Percentiles rank a stretch among this genome's conserved stretches.
phyloP scores from a whole-genome alignment of 2,888 invertebrate species.

The Stenurella melanura region DNA sequence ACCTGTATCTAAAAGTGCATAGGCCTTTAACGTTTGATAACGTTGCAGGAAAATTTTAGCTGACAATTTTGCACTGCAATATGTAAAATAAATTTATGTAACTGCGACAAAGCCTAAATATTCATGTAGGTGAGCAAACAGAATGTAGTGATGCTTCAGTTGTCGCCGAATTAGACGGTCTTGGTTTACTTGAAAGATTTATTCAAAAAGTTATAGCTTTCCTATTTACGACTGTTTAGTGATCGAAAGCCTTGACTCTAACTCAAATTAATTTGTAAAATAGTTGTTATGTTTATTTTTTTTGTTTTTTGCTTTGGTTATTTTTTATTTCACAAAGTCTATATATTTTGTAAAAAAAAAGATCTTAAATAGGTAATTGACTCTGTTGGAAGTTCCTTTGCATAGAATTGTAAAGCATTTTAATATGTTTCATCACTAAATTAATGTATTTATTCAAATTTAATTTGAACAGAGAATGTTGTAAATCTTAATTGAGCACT shows the following conservation, averaged over 20 bases:
- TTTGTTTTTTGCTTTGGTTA: slow-evolving; percentile 58
- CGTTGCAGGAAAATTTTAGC: not conserved
- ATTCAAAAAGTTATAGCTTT: slow-evolving; percentile 29
- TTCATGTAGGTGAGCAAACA: too few relatives aligned
- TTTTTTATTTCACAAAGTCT: slow-evolving; percentile 54
- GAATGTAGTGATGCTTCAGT: not conserved
- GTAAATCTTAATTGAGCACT: slow-evolving; percentile 30
- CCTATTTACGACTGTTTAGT: slow-evolving; percentile 25
- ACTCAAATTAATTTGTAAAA: slow-evolving; percentile 56
- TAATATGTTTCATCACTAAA: slow-evolving; percentile 37
- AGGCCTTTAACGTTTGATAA: not conserved
- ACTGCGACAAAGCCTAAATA: too few relatives aligned
- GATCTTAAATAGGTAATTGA: slow-evolving; percentile 38
- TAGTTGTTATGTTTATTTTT: slow-evolving; percentile 60
- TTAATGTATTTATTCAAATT: slow-evolving; percentile 42
- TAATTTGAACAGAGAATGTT: slow-evolving; percentile 31
- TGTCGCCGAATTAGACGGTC: not conserved
- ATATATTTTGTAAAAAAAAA: slow-evolving; percentile 42
- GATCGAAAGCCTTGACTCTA: slow-evolving; percentile 49
- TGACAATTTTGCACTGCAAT: not conserved
- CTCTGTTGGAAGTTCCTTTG: slow-evolving; percentile 38
- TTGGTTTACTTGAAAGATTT: slow-evolving; percentile 1
- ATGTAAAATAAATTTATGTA: not conserved
- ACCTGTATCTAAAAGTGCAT: not conserved
- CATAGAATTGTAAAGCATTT: slow-evolving; percentile 32